These are phyloP conservation scores for Argyrosomus regius DNA, from an alignment of 2,797 vertebrate species.

Conservation along the genomic window DNA sequence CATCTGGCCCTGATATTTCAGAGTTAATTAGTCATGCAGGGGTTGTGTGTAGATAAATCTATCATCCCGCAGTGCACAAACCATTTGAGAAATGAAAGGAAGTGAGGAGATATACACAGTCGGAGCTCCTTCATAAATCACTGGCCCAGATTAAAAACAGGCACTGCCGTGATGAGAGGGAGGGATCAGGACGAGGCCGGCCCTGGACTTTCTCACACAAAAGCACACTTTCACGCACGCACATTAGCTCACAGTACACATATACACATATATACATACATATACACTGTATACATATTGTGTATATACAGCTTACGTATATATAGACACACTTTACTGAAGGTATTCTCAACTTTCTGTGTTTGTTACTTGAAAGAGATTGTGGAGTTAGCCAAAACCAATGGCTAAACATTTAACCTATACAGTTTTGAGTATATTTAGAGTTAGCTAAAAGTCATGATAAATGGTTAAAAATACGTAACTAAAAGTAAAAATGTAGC, in stretches of 20 bases:
- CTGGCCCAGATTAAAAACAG: slow-evolving; percentile 96
- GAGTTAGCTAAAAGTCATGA: background rate
- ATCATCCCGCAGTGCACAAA: slow-evolving; percentile 96
- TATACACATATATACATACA: background rate
- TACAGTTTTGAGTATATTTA: background rate
- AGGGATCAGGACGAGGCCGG: slow-evolving; percentile 61
- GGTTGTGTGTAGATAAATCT: slow-evolving; percentile 97
- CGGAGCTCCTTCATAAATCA: slow-evolving; percentile 95
- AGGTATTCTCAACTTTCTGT: background rate
- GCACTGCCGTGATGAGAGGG: slow-evolving; percentile 89
- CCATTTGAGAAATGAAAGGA: slow-evolving; percentile 99
- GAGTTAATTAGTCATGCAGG: slow-evolving; percentile 99
- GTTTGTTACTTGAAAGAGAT: background rate
- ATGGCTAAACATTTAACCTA: background rate
- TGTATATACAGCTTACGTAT: background rate
- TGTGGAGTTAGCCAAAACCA: background rate
- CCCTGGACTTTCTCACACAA: slow-evolving; percentile 71
- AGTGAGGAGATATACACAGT: slow-evolving; percentile 92
- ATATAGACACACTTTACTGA: background rate
- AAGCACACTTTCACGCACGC: slow-evolving; percentile 38
- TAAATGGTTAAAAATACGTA: background rate
- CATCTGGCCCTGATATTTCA: slow-evolving; percentile 99
- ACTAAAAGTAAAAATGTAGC: background rate
- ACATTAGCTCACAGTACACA: slow-evolving; percentile 26
- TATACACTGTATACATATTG: background rate